Conservation (phyloP, 2,113 vertebrate species). For the Acrocephalus arundinaceus region DNA sequence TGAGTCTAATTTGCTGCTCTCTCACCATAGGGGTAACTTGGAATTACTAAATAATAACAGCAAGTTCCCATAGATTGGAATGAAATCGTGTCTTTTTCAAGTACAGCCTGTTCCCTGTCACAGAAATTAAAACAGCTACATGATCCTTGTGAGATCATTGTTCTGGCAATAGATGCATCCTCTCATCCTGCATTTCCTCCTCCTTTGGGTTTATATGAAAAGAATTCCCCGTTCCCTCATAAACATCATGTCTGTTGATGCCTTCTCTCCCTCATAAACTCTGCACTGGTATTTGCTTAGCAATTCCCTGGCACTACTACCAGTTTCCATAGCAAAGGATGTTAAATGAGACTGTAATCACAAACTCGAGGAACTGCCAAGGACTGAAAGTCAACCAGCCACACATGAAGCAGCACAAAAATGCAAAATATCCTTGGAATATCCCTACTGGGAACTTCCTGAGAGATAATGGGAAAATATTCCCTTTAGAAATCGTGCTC, state of each 20-base stretch:
- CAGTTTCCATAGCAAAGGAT: slow-evolving; percentile 47
- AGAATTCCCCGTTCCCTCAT: not conserved
- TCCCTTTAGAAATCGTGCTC: not conserved
- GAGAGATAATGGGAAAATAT: not conserved
- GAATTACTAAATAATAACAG: not conserved
- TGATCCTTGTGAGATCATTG: not conserved
- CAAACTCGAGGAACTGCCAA: not conserved
- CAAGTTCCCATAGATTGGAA: not conserved
- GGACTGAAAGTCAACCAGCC: not conserved
- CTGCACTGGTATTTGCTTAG: not conserved
- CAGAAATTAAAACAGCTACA: not conserved
- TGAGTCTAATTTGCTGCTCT: not conserved
- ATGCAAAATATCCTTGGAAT: slow-evolving; percentile 7
- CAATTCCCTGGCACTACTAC: not conserved
- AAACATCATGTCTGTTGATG: not conserved
- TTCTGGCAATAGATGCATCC: not conserved
- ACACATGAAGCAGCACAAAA: not conserved
- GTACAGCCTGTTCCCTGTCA: not conserved
- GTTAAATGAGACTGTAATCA: not conserved
- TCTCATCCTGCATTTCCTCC: not conserved
- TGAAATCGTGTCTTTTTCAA: not conserved
- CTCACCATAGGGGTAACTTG: not conserved
- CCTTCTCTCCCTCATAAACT: not conserved
- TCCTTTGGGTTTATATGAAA: not conserved
- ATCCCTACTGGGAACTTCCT: not conserved